phyloP scores from a whole-genome alignment of 2,113 vertebrate genomes.

The Colinus virginianus region DNA sequence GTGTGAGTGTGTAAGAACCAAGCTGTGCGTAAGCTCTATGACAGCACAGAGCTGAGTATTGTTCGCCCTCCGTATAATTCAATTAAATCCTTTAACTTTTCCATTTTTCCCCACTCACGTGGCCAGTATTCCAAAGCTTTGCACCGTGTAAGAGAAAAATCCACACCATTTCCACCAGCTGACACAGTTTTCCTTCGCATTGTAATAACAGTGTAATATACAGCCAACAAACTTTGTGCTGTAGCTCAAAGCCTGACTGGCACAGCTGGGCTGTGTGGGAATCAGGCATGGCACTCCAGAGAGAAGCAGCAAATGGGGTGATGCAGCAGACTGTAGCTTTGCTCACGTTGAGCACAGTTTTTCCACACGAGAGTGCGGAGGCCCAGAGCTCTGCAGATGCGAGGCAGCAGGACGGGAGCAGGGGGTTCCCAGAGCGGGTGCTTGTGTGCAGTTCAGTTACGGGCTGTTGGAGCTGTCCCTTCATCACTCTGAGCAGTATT shows the following conservation, averaged over 20 bases:
- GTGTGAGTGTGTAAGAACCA: neutral
- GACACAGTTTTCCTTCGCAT: neutral
- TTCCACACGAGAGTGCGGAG: neutral
- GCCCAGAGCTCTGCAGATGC: neutral
- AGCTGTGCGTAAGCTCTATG: accelerated
- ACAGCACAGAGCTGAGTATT: neutral
- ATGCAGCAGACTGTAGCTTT: neutral
- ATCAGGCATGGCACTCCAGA: neutral
- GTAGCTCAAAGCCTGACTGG: neutral
- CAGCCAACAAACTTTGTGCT: neutral
- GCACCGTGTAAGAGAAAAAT: neutral
- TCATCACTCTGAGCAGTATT: slow-evolving; percentile 12
- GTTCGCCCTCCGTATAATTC: neutral
- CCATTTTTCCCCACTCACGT: accelerated
- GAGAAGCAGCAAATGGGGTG: neutral
- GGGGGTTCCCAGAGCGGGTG: slow-evolving; percentile 29
- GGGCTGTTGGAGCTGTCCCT: neutral
- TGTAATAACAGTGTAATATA: too few relatives aligned
- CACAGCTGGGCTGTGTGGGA: neutral
- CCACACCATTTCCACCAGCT: neutral
- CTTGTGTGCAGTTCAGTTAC: slow-evolving; percentile 52
- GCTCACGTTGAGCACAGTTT: neutral
- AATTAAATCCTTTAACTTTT: neutral
- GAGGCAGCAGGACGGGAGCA: neutral
- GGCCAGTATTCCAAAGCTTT: neutral